Evolutionary conservation across 1,140 invertebrate genomes (phyloP).

Genomic region (Cataglyphis hispanica): DNA sequence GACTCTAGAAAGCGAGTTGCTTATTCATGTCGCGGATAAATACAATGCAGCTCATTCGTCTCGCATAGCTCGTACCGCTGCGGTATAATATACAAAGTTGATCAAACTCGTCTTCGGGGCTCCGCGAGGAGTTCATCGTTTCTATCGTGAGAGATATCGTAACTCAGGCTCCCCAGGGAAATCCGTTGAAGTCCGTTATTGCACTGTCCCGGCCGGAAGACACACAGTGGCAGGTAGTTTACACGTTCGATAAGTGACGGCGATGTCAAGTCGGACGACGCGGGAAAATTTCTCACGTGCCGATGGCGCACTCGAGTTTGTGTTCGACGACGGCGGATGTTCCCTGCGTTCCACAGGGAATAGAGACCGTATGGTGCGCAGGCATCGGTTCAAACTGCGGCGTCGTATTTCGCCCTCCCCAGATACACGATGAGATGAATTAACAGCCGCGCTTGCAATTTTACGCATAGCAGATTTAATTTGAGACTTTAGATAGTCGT

Average conservation of each 20-base stretch:
- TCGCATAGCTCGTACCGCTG: not conserved
- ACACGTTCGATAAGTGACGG: slow-evolving; percentile 72
- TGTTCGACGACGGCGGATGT: slow-evolving; percentile 6
- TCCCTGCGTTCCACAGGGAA: slow-evolving; percentile 11
- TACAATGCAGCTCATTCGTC: not conserved
- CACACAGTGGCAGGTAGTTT: slow-evolving; percentile 71
- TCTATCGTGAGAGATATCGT: slow-evolving; percentile 59
- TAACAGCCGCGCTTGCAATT: slow-evolving; percentile 38
- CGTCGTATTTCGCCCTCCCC: not conserved
- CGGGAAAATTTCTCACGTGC: slow-evolving; percentile 61
- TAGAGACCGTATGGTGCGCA: slow-evolving; percentile 14
- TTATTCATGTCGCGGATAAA: not conserved
- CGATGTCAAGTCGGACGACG: slow-evolving; percentile 38
- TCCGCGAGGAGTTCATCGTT: slow-evolving; percentile 43
- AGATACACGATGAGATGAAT: slow-evolving; percentile 20
- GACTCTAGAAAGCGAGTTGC: not conserved
- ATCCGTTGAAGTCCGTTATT: slow-evolving; percentile 72
- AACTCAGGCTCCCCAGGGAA: slow-evolving; percentile 63
- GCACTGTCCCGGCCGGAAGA: slow-evolving; percentile 65
- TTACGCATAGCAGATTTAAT: slow-evolving; percentile 24
- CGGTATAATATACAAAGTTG: slow-evolving; percentile 13
- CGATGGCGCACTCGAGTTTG: slow-evolving; percentile 9
- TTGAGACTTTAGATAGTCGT: not conserved
- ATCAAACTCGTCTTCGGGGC: not conserved
- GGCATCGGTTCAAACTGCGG: not conserved